phyloP scores from a whole-genome alignment of 2,888 invertebrate species.

The Tipula lateralis region DNA sequence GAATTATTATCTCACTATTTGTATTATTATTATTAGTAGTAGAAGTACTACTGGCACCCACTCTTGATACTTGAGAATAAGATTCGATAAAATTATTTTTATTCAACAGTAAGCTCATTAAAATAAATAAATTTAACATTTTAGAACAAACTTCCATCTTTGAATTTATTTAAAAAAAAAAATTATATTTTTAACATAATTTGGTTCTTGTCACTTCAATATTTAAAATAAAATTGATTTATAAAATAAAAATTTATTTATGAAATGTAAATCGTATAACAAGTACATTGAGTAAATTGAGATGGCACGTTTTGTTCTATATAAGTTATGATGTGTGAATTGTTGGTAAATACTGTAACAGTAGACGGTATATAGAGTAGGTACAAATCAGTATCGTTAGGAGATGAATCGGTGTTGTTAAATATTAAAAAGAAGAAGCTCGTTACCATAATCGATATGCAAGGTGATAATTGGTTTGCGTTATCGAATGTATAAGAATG shows the following conservation, averaged over 20 bases:
- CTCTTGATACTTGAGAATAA: conserved; percentile 34
- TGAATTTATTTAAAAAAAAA: neutral
- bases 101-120: neutral
- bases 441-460: neutral
- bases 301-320: neutral
- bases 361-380: neutral
- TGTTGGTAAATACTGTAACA: neutral
- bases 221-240: conserved; percentile 14
- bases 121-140: neutral
- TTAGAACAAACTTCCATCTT: neutral
- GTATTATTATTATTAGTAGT: neutral
- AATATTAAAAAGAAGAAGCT: neutral
- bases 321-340: neutral
- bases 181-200: neutral
- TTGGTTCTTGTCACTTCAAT: conserved; percentile 27
- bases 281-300: neutral
- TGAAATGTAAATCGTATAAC: neutral
- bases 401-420: neutral
- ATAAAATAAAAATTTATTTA: neutral
- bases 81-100: conserved; percentile 33
- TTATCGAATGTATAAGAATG: neutral
- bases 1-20: neutral
- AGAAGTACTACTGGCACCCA: neutral
- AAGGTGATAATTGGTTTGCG: neutral
- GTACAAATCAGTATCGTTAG: neutral